Percentiles rank a stretch among this genome's conserved stretches.
Evolutionary conservation across 2,113 vertebrate species (phyloP).

Genomic region (Orientallactaga bullata): DNA sequence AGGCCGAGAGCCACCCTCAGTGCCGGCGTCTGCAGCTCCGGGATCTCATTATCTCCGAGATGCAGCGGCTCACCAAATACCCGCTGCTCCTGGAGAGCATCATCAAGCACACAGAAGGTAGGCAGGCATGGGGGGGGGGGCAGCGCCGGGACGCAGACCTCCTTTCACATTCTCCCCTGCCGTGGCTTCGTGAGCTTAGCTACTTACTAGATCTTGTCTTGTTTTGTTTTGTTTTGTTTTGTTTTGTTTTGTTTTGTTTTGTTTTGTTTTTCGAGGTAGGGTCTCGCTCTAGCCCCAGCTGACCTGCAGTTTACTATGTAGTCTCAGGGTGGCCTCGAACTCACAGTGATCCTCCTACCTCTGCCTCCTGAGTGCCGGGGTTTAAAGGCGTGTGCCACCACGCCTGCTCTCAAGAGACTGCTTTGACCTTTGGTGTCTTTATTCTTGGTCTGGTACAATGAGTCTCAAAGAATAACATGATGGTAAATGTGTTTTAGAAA

Average conservation of each 20-base stretch:
- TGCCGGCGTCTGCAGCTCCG: conserved; percentile 96
- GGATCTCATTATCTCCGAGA: conserved; percentile 95
- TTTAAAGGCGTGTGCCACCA: too few species aligned
- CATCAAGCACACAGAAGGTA: conserved; percentile 93
- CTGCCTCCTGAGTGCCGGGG: too few species aligned
- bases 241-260: too few species aligned
- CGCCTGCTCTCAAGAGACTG: background rate
- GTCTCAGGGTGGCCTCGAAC: too few species aligned
- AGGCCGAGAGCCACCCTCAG: conserved; percentile 93
- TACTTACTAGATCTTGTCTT: too few species aligned
- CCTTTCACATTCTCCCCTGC: background rate
- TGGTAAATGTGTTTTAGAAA: background rate
- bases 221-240: too few species aligned
- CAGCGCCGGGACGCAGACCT: fast-evolving
- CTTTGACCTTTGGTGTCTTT: background rate
- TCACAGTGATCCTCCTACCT: too few species aligned
- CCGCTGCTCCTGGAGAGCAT: conserved; percentile 95
- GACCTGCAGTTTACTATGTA: too few species aligned
- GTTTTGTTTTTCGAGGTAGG: too few species aligned
- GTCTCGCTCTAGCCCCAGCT: too few species aligned
- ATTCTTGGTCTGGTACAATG: background rate
- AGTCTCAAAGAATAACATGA: background rate
- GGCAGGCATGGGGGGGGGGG: background rate
- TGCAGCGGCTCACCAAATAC: conserved; percentile 97
- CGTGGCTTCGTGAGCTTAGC: background rate